phyloP scores from a whole-genome alignment of 2,888 invertebrate species.

The Sepiola atlantica region DNA sequence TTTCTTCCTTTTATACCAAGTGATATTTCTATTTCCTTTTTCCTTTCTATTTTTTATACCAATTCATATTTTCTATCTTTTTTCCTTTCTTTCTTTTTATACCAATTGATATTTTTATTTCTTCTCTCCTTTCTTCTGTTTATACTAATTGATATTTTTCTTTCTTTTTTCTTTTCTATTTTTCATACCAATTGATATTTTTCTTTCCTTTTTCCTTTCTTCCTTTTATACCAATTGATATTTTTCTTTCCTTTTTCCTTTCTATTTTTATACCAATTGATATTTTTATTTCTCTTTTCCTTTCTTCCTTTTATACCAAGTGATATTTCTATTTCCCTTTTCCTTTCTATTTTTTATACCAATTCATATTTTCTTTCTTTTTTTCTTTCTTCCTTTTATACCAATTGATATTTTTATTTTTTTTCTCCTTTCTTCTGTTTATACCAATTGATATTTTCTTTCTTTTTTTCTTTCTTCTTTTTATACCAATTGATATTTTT shows the following conservation, averaged over 20 bases:
- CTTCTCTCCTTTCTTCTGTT: background rate
- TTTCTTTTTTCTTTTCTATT: background rate
- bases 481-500: background rate
- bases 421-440: background rate
- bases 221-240: background rate
- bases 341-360: background rate
- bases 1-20: background rate
- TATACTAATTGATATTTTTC: background rate
- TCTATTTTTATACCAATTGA: background rate
- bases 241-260: background rate
- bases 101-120: background rate
- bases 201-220: background rate
- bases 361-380: background rate
- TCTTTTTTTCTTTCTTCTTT: background rate
- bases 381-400: background rate
- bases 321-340: background rate
- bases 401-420: background rate
- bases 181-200: background rate
- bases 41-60: background rate
- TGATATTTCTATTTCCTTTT: background rate
- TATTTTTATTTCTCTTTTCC: background rate
- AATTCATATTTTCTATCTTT: background rate
- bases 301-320: background rate
- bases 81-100: background rate
- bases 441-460: background rate